These are phyloP conservation scores for Kryptolebias ocellatus DNA, from an alignment of 2,797 vertebrate species.

Conservation along the genomic window DNA sequence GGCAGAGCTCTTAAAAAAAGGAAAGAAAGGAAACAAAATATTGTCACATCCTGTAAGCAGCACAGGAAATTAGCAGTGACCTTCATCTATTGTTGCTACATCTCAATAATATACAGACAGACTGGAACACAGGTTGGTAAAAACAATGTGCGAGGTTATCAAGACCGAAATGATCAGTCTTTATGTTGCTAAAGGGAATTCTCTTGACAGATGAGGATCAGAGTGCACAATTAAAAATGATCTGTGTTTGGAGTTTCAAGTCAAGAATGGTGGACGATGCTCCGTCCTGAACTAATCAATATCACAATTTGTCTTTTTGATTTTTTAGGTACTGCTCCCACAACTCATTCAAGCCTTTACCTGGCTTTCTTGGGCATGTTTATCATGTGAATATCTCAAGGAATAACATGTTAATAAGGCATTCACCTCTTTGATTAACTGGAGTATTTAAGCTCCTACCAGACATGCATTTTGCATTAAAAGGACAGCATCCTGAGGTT, in stretches of 20 bases:
- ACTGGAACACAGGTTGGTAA: neutral
- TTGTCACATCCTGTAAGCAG: constrained; percentile 53
- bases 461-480: neutral
- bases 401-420: neutral
- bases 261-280: too few species aligned
- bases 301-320: too few species aligned
- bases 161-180: constrained; percentile 23
- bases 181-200: neutral
- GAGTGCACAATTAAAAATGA: neutral
- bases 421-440: neutral
- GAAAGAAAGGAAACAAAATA: constrained; percentile 44
- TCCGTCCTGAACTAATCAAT: too few species aligned
- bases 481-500: neutral
- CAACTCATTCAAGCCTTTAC: too few species aligned
- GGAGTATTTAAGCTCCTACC: neutral
- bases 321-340: too few species aligned
- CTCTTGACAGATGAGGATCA: constrained; percentile 1
- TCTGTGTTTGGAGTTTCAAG: too few species aligned
- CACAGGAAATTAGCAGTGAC: constrained; percentile 50
- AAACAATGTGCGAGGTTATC: constrained; percentile 34
- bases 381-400: neutral
- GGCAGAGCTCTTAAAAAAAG: constrained; percentile 28
- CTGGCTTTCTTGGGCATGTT: neutral
- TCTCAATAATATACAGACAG: constrained; percentile 41
- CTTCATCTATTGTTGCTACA: constrained; percentile 58